Evolutionary conservation across 2,113 vertebrate species (phyloP).

Genomic region (Candoia aspera): DNA sequence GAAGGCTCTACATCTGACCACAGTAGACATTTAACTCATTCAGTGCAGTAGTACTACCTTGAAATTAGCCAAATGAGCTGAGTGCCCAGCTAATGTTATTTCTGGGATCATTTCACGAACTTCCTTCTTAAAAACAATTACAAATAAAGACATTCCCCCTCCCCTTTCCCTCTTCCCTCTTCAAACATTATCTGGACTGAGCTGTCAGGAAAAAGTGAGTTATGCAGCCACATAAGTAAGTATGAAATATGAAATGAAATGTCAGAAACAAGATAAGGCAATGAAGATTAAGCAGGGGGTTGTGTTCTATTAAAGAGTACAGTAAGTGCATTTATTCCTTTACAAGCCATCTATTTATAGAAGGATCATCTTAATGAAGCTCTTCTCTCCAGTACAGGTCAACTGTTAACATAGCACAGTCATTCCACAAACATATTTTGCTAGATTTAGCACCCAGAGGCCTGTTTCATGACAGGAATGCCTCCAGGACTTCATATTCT

Average conservation of each 20-base stretch:
- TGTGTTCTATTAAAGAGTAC: conserved; percentile 7
- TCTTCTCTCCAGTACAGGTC: conserved; percentile 7
- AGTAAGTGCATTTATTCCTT: not conserved
- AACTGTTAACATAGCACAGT: conserved; percentile 7
- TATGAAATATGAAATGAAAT: conserved; percentile 32
- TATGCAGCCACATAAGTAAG: conserved; percentile 9
- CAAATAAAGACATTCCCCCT: not conserved
- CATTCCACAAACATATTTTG: conserved; percentile 6
- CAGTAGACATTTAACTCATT: not conserved
- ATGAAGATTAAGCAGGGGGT: not conserved
- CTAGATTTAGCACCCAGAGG: too few relatives aligned
- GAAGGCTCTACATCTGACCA: not conserved
- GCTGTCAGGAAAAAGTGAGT: not conserved
- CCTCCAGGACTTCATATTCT: too few relatives aligned
- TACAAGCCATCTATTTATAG: conserved; percentile 19
- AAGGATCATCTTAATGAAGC: fast-evolving
- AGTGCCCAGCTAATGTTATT: not conserved
- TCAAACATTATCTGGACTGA: not conserved
- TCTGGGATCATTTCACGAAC: not conserved
- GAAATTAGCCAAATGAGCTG: not conserved
- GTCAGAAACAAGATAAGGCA: conserved; percentile 12
- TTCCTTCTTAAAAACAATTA: not conserved
- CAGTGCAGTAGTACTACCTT: not conserved
- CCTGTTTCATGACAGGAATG: too few relatives aligned
- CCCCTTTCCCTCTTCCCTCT: not conserved